Base-by-base conservation (phyloP, 2,797 vertebrate species). In the Eulemur mongoz region DNA sequence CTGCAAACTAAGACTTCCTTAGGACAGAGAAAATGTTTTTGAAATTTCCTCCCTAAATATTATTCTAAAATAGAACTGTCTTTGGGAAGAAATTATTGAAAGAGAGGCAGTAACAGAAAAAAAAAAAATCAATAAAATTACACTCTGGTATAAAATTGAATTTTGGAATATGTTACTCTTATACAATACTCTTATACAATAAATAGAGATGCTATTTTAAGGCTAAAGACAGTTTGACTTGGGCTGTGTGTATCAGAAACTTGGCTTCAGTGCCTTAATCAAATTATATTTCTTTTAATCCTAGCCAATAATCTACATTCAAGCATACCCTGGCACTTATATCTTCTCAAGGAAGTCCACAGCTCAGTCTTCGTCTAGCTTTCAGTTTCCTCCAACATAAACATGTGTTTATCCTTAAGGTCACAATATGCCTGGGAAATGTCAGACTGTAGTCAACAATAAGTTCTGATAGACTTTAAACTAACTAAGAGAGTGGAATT, bases 91-190 rank as follows among this genome's bases (percentile, higher is more conserved):
- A 72, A 76, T 4, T 70, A 38, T 87, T 57, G n/a, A 43, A 67
- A 48, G 8, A 82, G 65, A 72, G 32, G 1, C 2, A 78, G 45
- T 11, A 73, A 81, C 11, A 89, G n/a, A 95, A 93, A 84, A 84
- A 40, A 20, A 52, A 54, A 22, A 93, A 93, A 93, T 95, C 63
- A 54, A 72, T 78, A 61, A 59, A 91, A 93, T 95, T 59, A 89
- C 7, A 78, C 14, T 92, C 4, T 4, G n/a, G 0, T 76, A 5
- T 89, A 89, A 79, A 93, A 61, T 18, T 87, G n/a, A 86, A 73
- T 80, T 84, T 82, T 45, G 72, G 20, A 82, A 79, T 25, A 14
- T 38, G 43, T 95, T 72, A 79, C 11, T 87, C 9, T 50, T 52
- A 54, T 30, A 9, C 1, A 81, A 38, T 63, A 87, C 11, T 87